phyloP scores from a whole-genome alignment of 2,113 vertebrate species.

The Elaphurus davidianus region DNA sequence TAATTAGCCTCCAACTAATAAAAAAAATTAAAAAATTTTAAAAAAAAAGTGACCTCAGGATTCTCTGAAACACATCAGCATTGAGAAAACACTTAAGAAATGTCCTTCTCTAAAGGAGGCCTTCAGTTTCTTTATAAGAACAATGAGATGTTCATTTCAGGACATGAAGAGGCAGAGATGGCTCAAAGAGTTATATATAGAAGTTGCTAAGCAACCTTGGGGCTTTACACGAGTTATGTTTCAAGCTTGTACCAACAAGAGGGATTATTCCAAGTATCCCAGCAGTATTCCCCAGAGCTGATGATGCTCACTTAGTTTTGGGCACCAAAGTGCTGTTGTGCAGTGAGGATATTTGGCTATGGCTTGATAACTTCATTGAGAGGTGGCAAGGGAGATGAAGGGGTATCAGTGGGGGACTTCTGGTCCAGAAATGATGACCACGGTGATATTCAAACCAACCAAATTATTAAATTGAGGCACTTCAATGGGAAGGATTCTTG shows the following conservation, averaged over 20 bases:
- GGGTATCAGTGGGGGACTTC: background rate
- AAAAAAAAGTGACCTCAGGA: background rate
- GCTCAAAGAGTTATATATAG: slow-evolving; percentile 9
- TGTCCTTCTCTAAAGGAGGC: background rate
- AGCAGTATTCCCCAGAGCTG: background rate
- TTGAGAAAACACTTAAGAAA: background rate
- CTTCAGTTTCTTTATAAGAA: slow-evolving; percentile 25
- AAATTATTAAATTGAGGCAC: background rate
- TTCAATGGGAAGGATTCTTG: background rate
- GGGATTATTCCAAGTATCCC: background rate
- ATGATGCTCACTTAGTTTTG: background rate
- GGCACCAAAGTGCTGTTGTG: background rate
- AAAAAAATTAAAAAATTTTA: too few relatives aligned
- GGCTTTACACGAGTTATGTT: background rate
- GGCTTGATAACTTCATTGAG: background rate
- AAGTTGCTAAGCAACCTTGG: background rate
- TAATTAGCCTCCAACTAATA: too few relatives aligned
- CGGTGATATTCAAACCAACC: background rate
- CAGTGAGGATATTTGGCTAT: background rate
- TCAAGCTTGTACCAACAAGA: background rate
- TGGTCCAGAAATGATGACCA: background rate
- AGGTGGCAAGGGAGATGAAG: background rate
- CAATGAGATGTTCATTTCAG: background rate
- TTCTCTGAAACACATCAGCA: background rate
- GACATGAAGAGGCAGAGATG: background rate